A percentile compares a stretch with the other conserved stretches of the same genome.
Conservation (phyloP, 2,113 vertebrate genomes). For the Gasterosteus aculeatus region DNA sequence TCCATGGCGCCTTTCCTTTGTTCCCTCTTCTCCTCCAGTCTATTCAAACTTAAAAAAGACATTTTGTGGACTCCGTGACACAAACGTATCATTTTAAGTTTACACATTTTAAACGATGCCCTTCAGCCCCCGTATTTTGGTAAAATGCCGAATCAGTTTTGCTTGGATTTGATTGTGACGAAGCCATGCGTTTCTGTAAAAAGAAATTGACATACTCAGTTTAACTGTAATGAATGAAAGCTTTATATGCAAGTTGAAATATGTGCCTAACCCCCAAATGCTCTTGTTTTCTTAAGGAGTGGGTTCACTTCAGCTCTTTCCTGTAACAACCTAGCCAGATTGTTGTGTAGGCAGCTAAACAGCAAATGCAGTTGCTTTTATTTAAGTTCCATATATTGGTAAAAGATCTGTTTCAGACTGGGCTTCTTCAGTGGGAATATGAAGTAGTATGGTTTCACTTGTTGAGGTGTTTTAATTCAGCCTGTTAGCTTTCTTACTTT, state of each 20-base stretch:
- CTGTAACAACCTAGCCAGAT: slow-evolving; percentile 19
- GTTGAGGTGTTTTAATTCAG: slow-evolving; percentile 6
- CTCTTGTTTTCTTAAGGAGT: slow-evolving; percentile 31
- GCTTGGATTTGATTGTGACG: neutral
- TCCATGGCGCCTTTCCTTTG: neutral
- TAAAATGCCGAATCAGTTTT: neutral
- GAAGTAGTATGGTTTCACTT: neutral
- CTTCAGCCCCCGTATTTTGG: neutral
- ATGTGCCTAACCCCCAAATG: slow-evolving; percentile 29
- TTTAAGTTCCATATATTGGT: neutral
- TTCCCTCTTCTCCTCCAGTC: neutral
- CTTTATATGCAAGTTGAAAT: slow-evolving; percentile 10
- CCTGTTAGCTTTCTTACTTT: neutral
- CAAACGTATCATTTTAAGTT: slow-evolving; percentile 1
- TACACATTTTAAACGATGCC: neutral
- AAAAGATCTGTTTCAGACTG: neutral
- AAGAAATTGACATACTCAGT: neutral
- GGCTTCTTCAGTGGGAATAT: neutral
- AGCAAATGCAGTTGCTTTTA: slow-evolving; percentile 6
- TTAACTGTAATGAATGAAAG: neutral
- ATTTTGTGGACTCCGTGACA: neutral
- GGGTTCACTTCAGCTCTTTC: slow-evolving; percentile 34
- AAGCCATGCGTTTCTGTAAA: neutral
- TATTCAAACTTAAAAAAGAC: neutral
- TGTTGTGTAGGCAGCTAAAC: slow-evolving; percentile 21